Percentiles rank a stretch among this genome's conserved stretches.
These are phyloP conservation scores for Papilio demoleus DNA, from an alignment of 2,888 invertebrate species.

Conservation along the genomic window DNA sequence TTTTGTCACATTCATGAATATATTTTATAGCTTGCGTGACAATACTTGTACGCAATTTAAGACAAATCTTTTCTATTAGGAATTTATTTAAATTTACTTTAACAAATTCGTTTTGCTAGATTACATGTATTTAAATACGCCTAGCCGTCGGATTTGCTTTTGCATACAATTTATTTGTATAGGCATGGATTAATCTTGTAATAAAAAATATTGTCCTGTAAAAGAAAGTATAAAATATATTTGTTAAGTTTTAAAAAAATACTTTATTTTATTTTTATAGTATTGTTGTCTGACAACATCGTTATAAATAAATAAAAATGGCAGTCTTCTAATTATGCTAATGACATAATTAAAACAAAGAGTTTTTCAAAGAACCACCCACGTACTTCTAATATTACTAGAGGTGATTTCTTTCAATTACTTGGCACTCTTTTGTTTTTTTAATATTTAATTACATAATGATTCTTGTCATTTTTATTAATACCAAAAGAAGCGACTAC, in stretches of 20 bases:
- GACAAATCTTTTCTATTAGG: no score
- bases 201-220: no score
- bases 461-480: background rate
- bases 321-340: slow-evolving; percentile 1
- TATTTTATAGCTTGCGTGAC: background rate
- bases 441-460: slow-evolving; percentile 7
- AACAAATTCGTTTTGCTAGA: no score
- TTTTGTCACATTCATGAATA: background rate
- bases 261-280: background rate
- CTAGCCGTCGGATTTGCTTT: no score
- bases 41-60: no score
- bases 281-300: background rate
- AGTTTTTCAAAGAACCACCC: slow-evolving; percentile 5
- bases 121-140: no score
- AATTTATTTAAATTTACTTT: no score
- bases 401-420: slow-evolving; percentile 19
- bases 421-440: background rate
- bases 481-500: background rate
- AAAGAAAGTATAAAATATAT: no score
- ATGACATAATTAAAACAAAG: slow-evolving; percentile 15
- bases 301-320: background rate
- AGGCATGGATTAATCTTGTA: no score
- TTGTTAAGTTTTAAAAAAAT: no score
- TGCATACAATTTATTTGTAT: no score
- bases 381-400: slow-evolving; percentile 3